A percentile compares a stretch with the other conserved stretches of the same genome.
Evolutionary conservation across 1,140 invertebrate genomes (phyloP).

Genomic region (Mizuhopecten yessoensis): DNA sequence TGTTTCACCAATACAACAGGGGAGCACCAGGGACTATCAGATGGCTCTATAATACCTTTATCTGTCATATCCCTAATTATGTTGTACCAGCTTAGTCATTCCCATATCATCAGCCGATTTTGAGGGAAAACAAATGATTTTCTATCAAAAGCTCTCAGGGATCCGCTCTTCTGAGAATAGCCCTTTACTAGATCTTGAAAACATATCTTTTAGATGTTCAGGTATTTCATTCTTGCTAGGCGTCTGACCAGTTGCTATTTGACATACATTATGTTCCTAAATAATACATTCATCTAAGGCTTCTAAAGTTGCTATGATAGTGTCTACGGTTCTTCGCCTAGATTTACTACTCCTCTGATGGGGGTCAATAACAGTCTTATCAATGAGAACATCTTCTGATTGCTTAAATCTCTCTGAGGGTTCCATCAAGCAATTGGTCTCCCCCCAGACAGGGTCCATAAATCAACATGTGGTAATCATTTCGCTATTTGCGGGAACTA

Average conservation of each 20-base stretch:
- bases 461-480: too few relatives aligned
- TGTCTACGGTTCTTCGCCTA: not conserved
- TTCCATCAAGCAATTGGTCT: not conserved
- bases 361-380: conserved; percentile 12
- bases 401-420: conserved; percentile 8
- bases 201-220: too few relatives aligned
- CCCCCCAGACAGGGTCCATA: too few relatives aligned
- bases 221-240: too few relatives aligned
- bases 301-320: not conserved
- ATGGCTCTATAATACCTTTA: not conserved
- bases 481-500: too few relatives aligned
- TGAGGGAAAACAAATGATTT: conserved; percentile 41
- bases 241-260: too few relatives aligned
- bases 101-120: conserved; percentile 42
- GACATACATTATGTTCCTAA: too few relatives aligned
- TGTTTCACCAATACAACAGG: not conserved
- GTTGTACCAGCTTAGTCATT: conserved; percentile 41
- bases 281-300: too few relatives aligned
- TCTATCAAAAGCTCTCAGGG: not conserved
- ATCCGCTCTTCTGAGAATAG: not conserved
- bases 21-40: not conserved
- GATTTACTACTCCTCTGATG: conserved; percentile 42
- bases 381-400: conserved; percentile 34
- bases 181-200: too few relatives aligned
- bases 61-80: conserved; percentile 41